These are phyloP conservation scores for Schizothorax lantsangensis DNA, from an alignment of 2,797 vertebrate genomes.

Conservation along the genomic window DNA sequence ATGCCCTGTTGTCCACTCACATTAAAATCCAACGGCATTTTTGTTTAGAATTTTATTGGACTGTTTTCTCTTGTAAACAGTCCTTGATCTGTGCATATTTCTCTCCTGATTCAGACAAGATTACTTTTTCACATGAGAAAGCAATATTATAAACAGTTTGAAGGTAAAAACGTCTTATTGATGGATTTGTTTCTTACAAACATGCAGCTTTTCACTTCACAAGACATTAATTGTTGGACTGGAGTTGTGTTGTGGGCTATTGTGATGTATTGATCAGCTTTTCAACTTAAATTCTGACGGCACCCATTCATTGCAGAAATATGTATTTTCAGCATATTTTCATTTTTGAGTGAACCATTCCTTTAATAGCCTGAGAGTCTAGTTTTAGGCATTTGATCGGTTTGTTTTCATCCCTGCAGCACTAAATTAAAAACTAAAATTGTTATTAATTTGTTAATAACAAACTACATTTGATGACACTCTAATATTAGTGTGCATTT, in stretches of 20 bases:
- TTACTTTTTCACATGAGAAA: neutral
- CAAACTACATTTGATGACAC: neutral
- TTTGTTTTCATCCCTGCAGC: neutral
- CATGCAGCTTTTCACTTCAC: neutral
- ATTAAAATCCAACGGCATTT: neutral
- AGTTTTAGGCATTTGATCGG: neutral
- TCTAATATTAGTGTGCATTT: neutral
- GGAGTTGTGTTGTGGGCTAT: neutral
- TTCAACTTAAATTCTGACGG: neutral
- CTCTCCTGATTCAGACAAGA: neutral
- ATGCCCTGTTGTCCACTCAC: neutral
- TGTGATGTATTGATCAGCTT: neutral
- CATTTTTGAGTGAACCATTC: neutral
- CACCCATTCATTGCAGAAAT: neutral
- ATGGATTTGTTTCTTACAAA: neutral
- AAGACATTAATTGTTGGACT: neutral
- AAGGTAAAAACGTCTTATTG: neutral
- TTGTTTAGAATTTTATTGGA: neutral
- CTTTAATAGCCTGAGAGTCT: neutral
- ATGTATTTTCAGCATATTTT: neutral
- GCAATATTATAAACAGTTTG: neutral
- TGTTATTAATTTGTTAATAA: neutral
- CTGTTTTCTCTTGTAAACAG: neutral
- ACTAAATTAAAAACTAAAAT: neutral
- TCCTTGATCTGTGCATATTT: neutral